Evolutionary conservation across 1,140 invertebrate species (phyloP).

Genomic region (Bombus pyrosoma): DNA sequence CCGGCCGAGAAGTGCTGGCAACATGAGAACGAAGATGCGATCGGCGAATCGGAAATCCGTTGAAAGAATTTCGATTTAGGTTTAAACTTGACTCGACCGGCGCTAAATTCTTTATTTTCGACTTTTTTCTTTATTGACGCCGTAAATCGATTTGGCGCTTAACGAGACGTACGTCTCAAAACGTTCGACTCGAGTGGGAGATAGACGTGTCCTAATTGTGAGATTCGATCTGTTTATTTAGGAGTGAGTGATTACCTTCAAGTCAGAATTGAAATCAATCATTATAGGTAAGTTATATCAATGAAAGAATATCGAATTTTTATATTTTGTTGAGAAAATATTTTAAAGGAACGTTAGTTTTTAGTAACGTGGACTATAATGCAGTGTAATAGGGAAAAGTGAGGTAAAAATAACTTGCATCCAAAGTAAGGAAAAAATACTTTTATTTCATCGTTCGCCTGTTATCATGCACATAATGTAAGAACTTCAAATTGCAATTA

Average conservation of each 20-base stretch:
- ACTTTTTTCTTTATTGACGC: not conserved
- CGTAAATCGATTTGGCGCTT: not conserved
- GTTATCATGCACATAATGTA: not conserved
- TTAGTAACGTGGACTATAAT: too few species aligned
- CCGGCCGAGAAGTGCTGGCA: not conserved
- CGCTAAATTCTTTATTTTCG: not conserved
- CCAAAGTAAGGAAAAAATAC: too few species aligned
- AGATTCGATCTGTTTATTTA: too few species aligned
- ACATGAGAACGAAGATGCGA: constrained; percentile 18
- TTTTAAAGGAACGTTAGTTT: too few species aligned
- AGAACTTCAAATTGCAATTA: not conserved
- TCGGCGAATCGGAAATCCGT: not conserved
- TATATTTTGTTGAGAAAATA: too few species aligned
- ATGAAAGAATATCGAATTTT: too few species aligned
- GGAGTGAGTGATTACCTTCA: not conserved
- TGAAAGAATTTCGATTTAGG: constrained; percentile 19
- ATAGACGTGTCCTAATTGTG: too few species aligned
- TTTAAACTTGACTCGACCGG: not conserved
- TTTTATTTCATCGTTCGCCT: too few species aligned
- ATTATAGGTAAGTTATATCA: not conserved
- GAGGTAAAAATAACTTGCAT: too few species aligned
- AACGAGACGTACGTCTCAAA: not conserved
- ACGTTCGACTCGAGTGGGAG: too few species aligned
- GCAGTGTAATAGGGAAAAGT: too few species aligned
- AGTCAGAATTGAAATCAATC: not conserved